phyloP scores from a whole-genome alignment of 1,140 invertebrate species.

The Bombus confusus region DNA sequence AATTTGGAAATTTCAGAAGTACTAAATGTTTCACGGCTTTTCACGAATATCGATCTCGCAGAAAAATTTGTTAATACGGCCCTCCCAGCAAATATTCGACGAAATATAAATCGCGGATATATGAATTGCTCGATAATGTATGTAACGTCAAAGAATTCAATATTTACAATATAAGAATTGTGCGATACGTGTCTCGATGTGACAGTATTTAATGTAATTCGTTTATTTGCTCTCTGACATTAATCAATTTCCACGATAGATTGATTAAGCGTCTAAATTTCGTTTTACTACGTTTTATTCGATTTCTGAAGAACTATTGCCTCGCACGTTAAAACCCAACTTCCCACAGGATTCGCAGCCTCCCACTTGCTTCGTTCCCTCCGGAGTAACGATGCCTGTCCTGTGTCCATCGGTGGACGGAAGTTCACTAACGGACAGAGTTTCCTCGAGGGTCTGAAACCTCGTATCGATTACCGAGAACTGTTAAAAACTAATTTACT shows the following conservation, averaged over 20 bases:
- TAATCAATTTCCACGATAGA: neutral
- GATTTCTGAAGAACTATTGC: neutral
- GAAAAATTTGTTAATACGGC: neutral
- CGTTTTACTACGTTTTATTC: neutral
- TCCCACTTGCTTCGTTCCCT: neutral
- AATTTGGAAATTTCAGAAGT: no score
- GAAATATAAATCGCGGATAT: neutral
- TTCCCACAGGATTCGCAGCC: neutral
- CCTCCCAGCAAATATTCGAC: no score
- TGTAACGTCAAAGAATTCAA: neutral
- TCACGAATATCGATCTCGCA: neutral
- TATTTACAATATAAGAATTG: neutral
- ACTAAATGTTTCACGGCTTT: no score
- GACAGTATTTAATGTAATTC: neutral
- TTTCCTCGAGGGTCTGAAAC: constrained; percentile 4
- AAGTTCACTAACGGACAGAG: constrained; percentile 2
- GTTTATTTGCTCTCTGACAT: neutral
- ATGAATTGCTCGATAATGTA: neutral
- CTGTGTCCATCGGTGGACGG: neutral
- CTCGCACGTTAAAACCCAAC: neutral
- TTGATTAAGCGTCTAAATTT: neutral
- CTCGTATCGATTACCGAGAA: neutral
- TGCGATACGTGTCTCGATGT: neutral
- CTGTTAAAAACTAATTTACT: constrained; percentile 6
- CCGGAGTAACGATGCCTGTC: neutral